These are phyloP conservation scores for Lepeophtheirus nordmannii DNA, from an alignment of 2,888 invertebrate species.

Conservation along the genomic window DNA sequence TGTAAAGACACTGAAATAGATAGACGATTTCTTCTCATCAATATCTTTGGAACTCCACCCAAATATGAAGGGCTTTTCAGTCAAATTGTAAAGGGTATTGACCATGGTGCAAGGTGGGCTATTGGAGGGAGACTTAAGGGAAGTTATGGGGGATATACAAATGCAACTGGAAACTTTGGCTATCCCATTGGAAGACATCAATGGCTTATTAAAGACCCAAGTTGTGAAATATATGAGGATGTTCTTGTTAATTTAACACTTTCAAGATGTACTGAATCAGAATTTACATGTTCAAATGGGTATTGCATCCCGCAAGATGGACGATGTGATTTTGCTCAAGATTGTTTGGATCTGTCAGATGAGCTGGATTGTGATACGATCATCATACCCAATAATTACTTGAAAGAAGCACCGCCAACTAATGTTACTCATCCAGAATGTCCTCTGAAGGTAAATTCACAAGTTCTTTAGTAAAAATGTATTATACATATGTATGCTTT, in stretches of 20 bases:
- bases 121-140: not conserved
- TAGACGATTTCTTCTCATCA: not conserved
- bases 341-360: conserved; percentile 6
- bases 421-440: not conserved
- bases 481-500: not conserved
- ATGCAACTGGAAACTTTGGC: not conserved
- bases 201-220: conserved; percentile 10
- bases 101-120: not conserved
- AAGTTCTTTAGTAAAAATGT: not conserved
- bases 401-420: not conserved
- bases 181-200: conserved; percentile 13
- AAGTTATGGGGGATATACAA: not conserved
- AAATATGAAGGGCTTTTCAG: conserved; percentile 10
- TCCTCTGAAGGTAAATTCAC: not conserved
- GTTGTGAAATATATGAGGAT: not conserved
- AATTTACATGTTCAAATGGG: conserved; percentile 11
- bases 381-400: not conserved
- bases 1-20: conserved; percentile 10
- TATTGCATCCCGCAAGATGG: not conserved
- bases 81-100: not conserved
- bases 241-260: not conserved
- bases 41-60: not conserved
- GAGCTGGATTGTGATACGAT: conserved; percentile 8
- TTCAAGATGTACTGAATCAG: conserved; percentile 1
- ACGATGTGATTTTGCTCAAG: conserved; percentile 6